Percentiles rank a stretch among this genome's conserved stretches.
Evolutionary conservation across 2,888 invertebrate species (phyloP).

Genomic region (Belgica antarctica): DNA sequence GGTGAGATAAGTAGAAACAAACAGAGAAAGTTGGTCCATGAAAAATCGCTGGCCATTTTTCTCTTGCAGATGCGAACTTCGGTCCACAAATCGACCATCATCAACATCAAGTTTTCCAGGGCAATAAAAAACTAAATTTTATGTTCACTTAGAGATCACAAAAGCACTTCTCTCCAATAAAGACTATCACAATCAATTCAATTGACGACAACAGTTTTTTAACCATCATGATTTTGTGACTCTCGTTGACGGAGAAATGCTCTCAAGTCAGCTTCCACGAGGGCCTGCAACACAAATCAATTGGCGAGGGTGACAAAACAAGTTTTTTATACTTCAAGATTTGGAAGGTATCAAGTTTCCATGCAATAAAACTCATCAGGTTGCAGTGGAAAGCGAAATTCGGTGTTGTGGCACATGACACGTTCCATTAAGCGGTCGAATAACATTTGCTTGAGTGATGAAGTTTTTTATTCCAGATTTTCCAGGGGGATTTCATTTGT

Average conservation of each 20-base stretch:
- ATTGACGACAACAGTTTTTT: conserved; percentile 22
- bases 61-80: conserved; percentile 12
- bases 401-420: too few relatives aligned
- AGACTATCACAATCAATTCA: conserved; percentile 33
- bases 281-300: neutral
- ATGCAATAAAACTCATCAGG: neutral
- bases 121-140: conserved; percentile 15
- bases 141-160: conserved; percentile 1
- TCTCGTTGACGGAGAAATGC: neutral
- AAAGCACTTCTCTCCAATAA: conserved; percentile 23
- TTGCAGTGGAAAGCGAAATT: too few relatives aligned
- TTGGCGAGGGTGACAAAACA: conserved; percentile 15
- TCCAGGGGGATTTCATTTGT: too few relatives aligned
- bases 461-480: too few relatives aligned
- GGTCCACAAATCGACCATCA: conserved; percentile 12
- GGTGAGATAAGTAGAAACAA: neutral
- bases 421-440: neutral
- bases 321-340: conserved; percentile 16
- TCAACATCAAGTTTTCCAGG: conserved; percentile 2
- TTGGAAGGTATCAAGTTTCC: conserved; percentile 22
- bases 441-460: conserved; percentile 17
- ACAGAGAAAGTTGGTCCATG: neutral
- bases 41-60: conserved; percentile 6
- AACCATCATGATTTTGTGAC: neutral
- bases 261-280: neutral